Evolutionary conservation across 2,888 invertebrate species (phyloP).

Genomic region (Brachypalpus laphriformis): DNA sequence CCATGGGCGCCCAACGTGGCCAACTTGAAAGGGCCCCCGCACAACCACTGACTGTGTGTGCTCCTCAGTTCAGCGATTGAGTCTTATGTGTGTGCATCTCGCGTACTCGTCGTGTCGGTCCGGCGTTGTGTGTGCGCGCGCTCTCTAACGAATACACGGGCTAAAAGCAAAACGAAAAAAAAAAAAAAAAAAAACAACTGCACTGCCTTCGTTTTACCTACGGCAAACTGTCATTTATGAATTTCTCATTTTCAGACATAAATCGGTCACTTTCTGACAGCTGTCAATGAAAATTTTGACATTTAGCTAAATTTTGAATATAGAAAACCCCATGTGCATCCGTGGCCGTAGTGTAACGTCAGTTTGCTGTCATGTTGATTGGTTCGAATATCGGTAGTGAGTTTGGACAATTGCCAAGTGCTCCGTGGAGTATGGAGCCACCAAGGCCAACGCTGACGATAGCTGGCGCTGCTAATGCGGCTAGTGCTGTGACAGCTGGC

Average conservation of each 20-base stretch:
- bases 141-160: constrained; percentile 57
- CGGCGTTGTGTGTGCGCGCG: constrained; percentile 63
- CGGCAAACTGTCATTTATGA: constrained; percentile 62
- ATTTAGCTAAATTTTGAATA: not conserved
- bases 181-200: constrained; percentile 34
- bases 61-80: constrained; percentile 75
- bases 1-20: constrained; percentile 57
- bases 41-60: constrained; percentile 71
- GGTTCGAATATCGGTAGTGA: constrained; percentile 78
- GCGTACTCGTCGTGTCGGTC: constrained; percentile 57
- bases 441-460: constrained; percentile 75
- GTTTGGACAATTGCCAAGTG: constrained; percentile 78
- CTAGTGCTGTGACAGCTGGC: constrained; percentile 51
- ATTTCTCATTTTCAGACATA: not conserved
- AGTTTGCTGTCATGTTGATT: constrained; percentile 78
- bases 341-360: constrained; percentile 40
- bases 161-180: constrained; percentile 27
- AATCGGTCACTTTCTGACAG: constrained; percentile 39
- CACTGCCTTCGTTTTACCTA: constrained; percentile 63
- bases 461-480: constrained; percentile 19
- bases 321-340: constrained; percentile 55
- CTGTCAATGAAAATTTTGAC: constrained; percentile 51
- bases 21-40: constrained; percentile 70
- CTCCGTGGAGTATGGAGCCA: constrained; percentile 79
- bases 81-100: constrained; percentile 77